Evolutionary conservation across 2,888 invertebrate genomes (phyloP).

Genomic region (Hedya salicella): DNA sequence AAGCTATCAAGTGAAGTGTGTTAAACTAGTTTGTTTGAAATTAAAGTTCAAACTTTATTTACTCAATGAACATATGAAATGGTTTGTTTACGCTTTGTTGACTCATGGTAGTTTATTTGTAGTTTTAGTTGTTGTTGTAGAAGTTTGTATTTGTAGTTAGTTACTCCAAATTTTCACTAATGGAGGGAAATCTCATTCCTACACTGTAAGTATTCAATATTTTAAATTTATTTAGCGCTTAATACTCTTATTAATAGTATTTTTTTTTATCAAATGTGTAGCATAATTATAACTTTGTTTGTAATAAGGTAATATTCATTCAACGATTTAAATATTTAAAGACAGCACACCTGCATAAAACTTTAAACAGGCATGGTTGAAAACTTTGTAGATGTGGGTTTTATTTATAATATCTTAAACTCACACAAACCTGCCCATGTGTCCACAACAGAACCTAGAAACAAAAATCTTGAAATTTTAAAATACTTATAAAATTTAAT

Average conservation of each 20-base stretch:
- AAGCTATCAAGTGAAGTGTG: conserved; percentile 10
- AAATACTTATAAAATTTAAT: too few species aligned
- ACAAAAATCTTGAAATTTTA: too few species aligned
- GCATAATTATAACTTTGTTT: too few species aligned
- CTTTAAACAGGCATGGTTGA: too few species aligned
- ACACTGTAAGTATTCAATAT: conserved; percentile 18
- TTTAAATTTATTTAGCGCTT: not conserved
- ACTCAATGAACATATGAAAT: conserved; percentile 20
- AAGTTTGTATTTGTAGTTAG: conserved; percentile 25
- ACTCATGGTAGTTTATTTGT: conserved; percentile 29
- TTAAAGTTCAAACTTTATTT: not conserved
- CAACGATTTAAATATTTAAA: too few species aligned
- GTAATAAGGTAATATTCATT: too few species aligned
- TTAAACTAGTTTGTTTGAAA: not conserved
- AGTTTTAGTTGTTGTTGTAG: conserved; percentile 34
- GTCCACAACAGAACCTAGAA: too few species aligned
- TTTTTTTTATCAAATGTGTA: not conserved
- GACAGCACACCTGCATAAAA: too few species aligned
- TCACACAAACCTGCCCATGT: too few species aligned
- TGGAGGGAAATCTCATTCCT: conserved; percentile 18
- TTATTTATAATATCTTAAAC: too few species aligned
- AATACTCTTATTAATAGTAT: too few species aligned
- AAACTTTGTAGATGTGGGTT: too few species aligned
- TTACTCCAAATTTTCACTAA: conserved; percentile 5
- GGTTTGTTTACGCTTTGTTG: conserved; percentile 39